These are phyloP conservation scores for Pedionomus torquatus DNA, from an alignment of 2,113 vertebrate genomes.

Conservation along the genomic window DNA sequence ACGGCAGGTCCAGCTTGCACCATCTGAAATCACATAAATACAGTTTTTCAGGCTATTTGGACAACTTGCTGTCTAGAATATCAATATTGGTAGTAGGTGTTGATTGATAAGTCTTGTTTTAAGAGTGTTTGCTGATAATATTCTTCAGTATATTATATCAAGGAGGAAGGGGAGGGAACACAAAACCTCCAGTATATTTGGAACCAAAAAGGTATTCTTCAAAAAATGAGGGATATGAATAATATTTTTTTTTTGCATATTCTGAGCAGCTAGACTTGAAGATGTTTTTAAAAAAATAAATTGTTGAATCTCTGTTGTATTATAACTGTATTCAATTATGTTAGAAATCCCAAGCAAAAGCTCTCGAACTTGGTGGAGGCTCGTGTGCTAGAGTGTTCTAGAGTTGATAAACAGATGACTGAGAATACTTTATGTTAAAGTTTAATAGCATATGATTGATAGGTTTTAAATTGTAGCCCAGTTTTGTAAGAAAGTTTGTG, in stretches of 20 bases:
- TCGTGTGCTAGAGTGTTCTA: background rate
- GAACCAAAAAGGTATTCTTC: background rate
- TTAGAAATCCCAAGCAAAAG: background rate
- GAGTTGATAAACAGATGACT: background rate
- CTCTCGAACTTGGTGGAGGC: background rate
- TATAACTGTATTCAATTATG: background rate
- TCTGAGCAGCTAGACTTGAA: background rate
- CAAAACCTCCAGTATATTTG: accelerated
- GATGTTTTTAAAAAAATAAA: background rate
- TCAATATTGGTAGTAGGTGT: background rate
- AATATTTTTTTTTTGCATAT: background rate
- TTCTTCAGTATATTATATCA: background rate
- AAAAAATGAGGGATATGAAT: background rate
- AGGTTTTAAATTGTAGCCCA: background rate
- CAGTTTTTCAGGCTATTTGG: background rate
- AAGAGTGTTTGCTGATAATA: background rate
- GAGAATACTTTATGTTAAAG: background rate
- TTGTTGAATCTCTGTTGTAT: background rate
- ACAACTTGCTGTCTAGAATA: background rate
- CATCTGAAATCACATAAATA: background rate
- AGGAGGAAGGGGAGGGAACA: background rate
- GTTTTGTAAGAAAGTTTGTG: background rate
- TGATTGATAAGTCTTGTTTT: background rate
- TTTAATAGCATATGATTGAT: background rate
- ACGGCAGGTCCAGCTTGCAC: background rate